phyloP scores from a whole-genome alignment of 2,888 invertebrate species.

The Agrypnus murinus region DNA sequence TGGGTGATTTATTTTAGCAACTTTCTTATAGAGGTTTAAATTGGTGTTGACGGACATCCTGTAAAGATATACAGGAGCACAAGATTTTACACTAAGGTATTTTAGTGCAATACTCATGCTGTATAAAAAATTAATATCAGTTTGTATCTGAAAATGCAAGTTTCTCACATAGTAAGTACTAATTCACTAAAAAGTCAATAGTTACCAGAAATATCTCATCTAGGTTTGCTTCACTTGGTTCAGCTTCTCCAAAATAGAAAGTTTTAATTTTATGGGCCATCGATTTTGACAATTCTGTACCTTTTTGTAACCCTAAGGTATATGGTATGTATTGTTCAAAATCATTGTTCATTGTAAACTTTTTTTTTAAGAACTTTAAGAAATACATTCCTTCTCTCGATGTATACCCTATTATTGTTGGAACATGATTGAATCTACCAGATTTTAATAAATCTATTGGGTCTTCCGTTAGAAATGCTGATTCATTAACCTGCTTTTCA shows the following conservation, averaged over 20 bases:
- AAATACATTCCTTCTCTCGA: slow-evolving; percentile 62
- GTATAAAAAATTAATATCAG: slow-evolving; percentile 56
- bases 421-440: slow-evolving; percentile 65
- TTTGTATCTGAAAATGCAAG: slow-evolving; percentile 52
- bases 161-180: background rate
- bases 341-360: slow-evolving; percentile 38
- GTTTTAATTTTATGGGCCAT: slow-evolving; percentile 69
- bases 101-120: slow-evolving; percentile 54
- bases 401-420: slow-evolving; percentile 66
- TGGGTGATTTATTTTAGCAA: slow-evolving; percentile 38
- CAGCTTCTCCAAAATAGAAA: slow-evolving; percentile 70
- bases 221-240: slow-evolving; percentile 66
- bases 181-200: background rate
- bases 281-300: slow-evolving; percentile 54
- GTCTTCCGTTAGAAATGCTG: slow-evolving; percentile 62
- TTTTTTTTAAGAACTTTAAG: background rate
- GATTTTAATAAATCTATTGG: slow-evolving; percentile 62
- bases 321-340: slow-evolving; percentile 37
- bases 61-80: slow-evolving; percentile 58
- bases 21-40: slow-evolving; percentile 54
- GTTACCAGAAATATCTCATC: slow-evolving; percentile 64
- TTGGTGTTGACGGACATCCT: slow-evolving; percentile 54
- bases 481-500: slow-evolving; percentile 57
- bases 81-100: slow-evolving; percentile 45
- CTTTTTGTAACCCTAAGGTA: slow-evolving; percentile 30